A percentile compares a stretch with the other conserved stretches of the same genome.
phyloP scores from a whole-genome alignment of 2,888 invertebrate genomes.

The Synanthedon formicaeformis region DNA sequence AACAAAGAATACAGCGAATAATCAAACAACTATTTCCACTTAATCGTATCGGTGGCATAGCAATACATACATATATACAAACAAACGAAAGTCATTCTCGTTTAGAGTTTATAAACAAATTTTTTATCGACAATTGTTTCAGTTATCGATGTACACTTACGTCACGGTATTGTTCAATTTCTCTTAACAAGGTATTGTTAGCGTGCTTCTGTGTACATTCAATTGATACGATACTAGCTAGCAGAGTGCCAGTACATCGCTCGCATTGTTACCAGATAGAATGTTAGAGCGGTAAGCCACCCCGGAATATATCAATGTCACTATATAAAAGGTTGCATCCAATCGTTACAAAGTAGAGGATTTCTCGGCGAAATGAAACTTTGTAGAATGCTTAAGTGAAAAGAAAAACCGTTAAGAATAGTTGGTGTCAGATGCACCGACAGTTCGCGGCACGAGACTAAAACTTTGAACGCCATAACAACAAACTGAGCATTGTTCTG shows the following conservation, averaged over 20 bases:
- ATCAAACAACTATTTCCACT: neutral
- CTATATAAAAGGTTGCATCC: slow-evolving; percentile 28
- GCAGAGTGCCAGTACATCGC: slow-evolving; percentile 24
- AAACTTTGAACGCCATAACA: slow-evolving; percentile 33
- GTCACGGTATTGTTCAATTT: slow-evolving; percentile 45
- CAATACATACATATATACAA: neutral
- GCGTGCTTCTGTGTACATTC: slow-evolving; percentile 14
- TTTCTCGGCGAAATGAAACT: slow-evolving; percentile 47
- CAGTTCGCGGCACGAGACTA: slow-evolving; percentile 42
- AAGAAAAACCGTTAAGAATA: slow-evolving; percentile 42
- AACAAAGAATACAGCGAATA: neutral
- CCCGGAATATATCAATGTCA: slow-evolving; percentile 44
- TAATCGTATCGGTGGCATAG: neutral
- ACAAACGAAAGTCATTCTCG: neutral
- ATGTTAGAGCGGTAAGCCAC: slow-evolving; percentile 15
- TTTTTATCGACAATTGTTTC: slow-evolving; percentile 60
- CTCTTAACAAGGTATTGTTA: slow-evolving; percentile 23
- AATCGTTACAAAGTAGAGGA: slow-evolving; percentile 25
- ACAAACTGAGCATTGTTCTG: slow-evolving; percentile 19
- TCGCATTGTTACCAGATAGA: slow-evolving; percentile 32
- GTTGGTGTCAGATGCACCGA: slow-evolving; percentile 62
- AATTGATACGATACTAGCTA: neutral
- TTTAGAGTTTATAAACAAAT: slow-evolving; percentile 48
- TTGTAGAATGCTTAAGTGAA: slow-evolving; percentile 45
- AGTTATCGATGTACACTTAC: slow-evolving; percentile 39